These are phyloP conservation scores for Prochilodus magdalenae DNA, from an alignment of 2,113 vertebrate genomes.

Conservation along the genomic window DNA sequence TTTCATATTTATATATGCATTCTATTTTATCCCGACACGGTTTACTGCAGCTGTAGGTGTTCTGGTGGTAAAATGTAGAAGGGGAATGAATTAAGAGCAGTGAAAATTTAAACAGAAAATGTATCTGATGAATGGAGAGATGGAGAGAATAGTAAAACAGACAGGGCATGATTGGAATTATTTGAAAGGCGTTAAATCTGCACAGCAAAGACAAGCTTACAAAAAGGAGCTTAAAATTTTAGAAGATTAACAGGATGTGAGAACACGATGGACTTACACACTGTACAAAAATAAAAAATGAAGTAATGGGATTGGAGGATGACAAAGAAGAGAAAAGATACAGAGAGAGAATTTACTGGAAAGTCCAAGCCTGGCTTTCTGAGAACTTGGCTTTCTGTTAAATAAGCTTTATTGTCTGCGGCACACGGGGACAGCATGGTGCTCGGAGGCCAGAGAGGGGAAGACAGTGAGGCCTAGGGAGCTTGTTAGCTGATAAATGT, in stretches of 20 bases:
- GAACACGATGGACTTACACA: not conserved
- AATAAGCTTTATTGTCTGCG: not conserved
- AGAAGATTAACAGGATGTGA: not conserved
- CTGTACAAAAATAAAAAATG: not conserved
- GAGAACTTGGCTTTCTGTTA: conserved; percentile 19
- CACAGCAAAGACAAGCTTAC: not conserved
- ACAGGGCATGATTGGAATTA: not conserved
- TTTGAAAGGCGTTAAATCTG: not conserved
- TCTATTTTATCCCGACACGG: too few species aligned
- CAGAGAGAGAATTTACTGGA: not conserved
- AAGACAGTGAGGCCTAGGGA: not conserved
- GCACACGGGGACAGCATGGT: not conserved
- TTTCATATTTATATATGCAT: too few species aligned
- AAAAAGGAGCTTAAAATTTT: not conserved
- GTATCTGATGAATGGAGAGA: not conserved
- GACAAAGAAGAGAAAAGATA: not conserved
- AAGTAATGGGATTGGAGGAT: not conserved
- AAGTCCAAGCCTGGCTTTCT: not conserved
- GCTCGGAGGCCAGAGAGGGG: not conserved
- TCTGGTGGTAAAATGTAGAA: too few species aligned
- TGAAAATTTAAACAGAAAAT: not conserved
- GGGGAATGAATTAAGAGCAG: too few species aligned
- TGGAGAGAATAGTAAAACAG: not conserved
- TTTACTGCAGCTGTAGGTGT: too few species aligned
- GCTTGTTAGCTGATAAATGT: conserved; percentile 13